Conservation (phyloP, 2,113 vertebrate genomes). For the Protobothrops mucrosquamatus region DNA sequence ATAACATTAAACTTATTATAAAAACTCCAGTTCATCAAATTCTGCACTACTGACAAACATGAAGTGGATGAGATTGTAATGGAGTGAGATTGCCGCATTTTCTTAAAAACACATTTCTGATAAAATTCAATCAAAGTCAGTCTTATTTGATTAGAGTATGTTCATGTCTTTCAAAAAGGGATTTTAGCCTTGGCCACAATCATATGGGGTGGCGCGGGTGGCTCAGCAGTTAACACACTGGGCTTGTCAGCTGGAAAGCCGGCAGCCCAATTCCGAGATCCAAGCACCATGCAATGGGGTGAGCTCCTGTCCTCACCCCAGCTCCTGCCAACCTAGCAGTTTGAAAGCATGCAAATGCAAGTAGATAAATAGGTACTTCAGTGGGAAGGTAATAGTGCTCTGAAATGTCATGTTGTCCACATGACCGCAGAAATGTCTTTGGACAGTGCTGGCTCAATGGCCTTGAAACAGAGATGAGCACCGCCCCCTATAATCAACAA, state of each 20-base stretch:
- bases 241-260: not conserved
- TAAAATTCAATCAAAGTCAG: not conserved
- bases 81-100: not conserved
- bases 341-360: not conserved
- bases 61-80: not conserved
- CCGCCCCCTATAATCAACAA: not conserved
- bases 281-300: no score
- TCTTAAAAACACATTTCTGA: not conserved
- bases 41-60: not conserved
- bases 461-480: not conserved
- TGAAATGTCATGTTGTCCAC: not conserved
- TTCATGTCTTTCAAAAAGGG: not conserved
- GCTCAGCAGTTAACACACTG: no score
- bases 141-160: not conserved
- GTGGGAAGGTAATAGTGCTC: not conserved
- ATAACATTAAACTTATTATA: not conserved
- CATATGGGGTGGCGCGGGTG: not conserved
- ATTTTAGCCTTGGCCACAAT: not conserved
- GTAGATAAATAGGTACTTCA: not conserved
- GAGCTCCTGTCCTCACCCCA: not conserved
- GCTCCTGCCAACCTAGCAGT: not conserved
- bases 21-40: not conserved
- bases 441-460: not conserved
- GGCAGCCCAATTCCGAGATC: not conserved
- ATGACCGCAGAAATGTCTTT: not conserved